phyloP scores from a whole-genome alignment of 2,113 vertebrate species.

The Calyptommatus sinebrachiatus region DNA sequence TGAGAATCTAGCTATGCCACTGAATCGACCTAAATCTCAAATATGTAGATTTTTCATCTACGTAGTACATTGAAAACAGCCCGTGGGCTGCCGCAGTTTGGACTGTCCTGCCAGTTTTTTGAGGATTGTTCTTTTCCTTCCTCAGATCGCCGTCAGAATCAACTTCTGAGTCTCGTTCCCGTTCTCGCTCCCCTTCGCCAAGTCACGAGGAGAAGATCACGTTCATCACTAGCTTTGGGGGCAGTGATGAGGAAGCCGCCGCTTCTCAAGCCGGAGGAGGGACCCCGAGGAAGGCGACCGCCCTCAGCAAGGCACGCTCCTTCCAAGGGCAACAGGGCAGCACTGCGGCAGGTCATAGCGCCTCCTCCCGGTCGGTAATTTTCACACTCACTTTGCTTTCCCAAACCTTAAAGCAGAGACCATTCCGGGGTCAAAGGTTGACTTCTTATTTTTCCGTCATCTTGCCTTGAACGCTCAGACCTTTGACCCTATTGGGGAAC shows the following conservation, averaged over 20 bases:
- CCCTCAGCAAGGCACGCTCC: conserved; percentile 63
- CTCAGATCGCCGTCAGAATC: conserved; percentile 77
- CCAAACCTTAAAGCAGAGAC: conserved; percentile 27
- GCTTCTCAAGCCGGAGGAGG: conserved; percentile 42
- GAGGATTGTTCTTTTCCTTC: accelerated
- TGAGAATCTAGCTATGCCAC: too few relatives aligned
- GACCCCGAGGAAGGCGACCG: conserved; percentile 57
- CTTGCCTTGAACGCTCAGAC: background rate
- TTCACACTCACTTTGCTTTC: conserved; percentile 65
- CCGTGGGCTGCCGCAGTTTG: accelerated
- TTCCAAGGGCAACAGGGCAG: conserved; percentile 70
- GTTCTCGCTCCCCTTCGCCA: conserved; percentile 77
- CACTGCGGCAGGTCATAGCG: conserved; percentile 86
- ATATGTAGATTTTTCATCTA: too few relatives aligned
- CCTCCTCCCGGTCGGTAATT: conserved; percentile 97
- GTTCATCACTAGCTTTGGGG: conserved; percentile 94
- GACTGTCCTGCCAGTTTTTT: too few relatives aligned
- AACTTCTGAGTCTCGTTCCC: conserved; percentile 82
- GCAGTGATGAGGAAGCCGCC: conserved; percentile 87
- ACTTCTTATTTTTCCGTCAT: background rate
- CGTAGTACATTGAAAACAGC: too few relatives aligned
- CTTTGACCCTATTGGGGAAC: background rate
- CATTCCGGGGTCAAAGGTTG: conserved; percentile 12
- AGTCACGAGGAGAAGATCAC: conserved; percentile 90
- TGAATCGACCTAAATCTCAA: too few relatives aligned